These are phyloP conservation scores for Calcarius ornatus DNA, from an alignment of 2,113 vertebrate species.

Conservation along the genomic window DNA sequence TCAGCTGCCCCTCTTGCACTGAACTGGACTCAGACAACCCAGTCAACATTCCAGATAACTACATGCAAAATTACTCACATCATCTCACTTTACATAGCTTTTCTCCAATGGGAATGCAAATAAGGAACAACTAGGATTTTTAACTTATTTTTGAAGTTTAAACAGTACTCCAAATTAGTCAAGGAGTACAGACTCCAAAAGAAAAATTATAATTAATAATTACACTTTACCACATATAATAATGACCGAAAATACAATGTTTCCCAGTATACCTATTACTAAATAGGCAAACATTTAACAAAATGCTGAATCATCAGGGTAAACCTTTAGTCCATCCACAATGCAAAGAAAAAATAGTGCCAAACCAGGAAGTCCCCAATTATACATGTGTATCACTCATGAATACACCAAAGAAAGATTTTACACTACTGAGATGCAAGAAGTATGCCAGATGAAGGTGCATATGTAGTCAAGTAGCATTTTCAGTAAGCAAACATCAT, in stretches of 20 bases:
- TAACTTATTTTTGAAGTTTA: not conserved
- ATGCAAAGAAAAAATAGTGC: not conserved
- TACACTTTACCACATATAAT: not conserved
- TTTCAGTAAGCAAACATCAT: not conserved
- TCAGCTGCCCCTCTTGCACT: not conserved
- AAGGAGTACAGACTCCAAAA: not conserved
- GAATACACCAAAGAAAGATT: not conserved
- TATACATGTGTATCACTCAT: not conserved
- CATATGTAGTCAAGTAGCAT: not conserved
- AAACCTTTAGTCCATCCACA: not conserved
- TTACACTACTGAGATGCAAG: not conserved
- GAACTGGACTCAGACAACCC: not conserved
- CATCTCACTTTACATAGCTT: not conserved
- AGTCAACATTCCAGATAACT: not conserved
- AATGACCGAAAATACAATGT: not conserved
- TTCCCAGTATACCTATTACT: not conserved
- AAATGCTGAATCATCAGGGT: not conserved
- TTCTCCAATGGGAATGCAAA: not conserved
- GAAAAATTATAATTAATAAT: not conserved
- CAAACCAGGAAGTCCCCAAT: not conserved
- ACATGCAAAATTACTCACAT: not conserved
- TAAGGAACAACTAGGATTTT: not conserved
- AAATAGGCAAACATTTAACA: not conserved
- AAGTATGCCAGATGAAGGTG: not conserved
- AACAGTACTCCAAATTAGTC: not conserved